A percentile compares a stretch with the other conserved stretches of the same genome.
Evolutionary conservation across 2,113 vertebrate genomes (phyloP).

Genomic region (Craseonycteris thonglongyai): DNA sequence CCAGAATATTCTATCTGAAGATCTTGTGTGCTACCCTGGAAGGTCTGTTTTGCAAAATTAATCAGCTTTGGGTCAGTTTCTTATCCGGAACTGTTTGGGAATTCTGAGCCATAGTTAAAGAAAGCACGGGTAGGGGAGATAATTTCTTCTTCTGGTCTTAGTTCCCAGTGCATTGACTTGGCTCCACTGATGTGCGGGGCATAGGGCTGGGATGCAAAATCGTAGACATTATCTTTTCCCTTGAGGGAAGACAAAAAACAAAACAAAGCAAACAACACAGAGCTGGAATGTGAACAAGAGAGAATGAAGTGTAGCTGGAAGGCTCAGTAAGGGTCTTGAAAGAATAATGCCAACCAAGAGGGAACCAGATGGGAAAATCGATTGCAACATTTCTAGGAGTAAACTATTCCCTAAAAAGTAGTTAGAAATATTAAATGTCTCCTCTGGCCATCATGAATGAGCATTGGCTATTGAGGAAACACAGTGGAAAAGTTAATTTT

Average conservation of each 20-base stretch:
- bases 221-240: not conserved
- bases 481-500: not conserved
- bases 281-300: not conserved
- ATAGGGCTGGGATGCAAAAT: not conserved
- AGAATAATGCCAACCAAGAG: conserved; percentile 28
- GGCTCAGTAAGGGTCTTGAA: not conserved
- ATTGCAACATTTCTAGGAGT: conserved; percentile 47
- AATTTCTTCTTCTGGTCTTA: conserved; percentile 10
- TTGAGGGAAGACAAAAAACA: not conserved
- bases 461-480: not conserved
- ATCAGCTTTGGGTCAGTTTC: conserved; percentile 61
- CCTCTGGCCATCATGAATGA: conserved; percentile 46
- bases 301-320: not conserved
- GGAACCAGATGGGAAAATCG: conserved; percentile 41
- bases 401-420: conserved; percentile 58
- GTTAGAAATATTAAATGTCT: conserved; percentile 67
- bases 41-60: conserved; percentile 67
- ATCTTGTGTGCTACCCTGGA: conserved; percentile 23
- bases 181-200: not conserved
- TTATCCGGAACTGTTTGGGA: not conserved
- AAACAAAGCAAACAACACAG: not conserved
- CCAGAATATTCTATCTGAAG: conserved; percentile 66
- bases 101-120: conserved; percentile 38
- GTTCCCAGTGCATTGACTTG: not conserved
- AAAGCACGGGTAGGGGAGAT: not conserved